phyloP scores from a whole-genome alignment of 2,113 vertebrate genomes.

The Cavia aperea region DNA sequence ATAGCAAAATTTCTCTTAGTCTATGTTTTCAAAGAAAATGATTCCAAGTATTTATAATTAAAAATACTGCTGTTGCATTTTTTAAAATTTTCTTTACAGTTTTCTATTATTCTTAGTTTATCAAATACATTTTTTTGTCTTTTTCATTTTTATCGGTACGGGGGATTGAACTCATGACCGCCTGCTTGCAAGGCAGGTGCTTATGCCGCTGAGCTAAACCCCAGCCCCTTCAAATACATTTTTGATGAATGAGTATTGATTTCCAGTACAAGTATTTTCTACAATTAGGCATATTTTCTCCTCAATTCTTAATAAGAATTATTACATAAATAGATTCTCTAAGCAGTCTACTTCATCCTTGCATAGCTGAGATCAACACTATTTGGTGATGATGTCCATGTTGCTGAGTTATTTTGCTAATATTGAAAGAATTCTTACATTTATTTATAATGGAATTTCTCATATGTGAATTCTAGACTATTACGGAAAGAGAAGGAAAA shows the following conservation, averaged over 20 bases:
- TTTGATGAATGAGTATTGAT: not conserved
- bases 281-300: not conserved
- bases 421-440: not conserved
- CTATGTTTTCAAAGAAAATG: not conserved
- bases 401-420: not conserved
- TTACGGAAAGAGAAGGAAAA: not conserved
- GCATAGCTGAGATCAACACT: not conserved
- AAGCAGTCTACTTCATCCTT: not conserved
- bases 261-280: not conserved
- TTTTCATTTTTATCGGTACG: too few species aligned
- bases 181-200: too few species aligned
- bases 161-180: too few species aligned
- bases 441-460: not conserved
- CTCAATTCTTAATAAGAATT: slow-evolving; percentile 32
- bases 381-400: not conserved
- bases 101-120: not conserved
- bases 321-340: not conserved
- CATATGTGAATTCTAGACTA: not conserved
- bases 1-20: not conserved
- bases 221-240: not conserved
- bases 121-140: not conserved
- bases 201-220: too few species aligned
- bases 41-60: not conserved
- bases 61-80: not conserved
- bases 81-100: not conserved